These are phyloP conservation scores for Campopleginae sp. DNA, from an alignment of 2,888 invertebrate genomes.

Conservation along the genomic window DNA sequence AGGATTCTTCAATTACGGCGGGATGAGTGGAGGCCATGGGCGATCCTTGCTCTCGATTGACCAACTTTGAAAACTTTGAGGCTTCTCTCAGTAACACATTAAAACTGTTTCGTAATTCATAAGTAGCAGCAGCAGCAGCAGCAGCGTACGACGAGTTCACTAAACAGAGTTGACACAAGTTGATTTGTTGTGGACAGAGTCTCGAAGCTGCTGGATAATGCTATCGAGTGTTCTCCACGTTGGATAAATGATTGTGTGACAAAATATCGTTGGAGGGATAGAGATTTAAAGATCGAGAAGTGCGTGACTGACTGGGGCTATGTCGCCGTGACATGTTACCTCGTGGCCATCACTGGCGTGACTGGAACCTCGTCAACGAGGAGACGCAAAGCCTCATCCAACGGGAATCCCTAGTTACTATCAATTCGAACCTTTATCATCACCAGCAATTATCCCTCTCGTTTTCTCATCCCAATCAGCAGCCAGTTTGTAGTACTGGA, in stretches of 20 bases:
- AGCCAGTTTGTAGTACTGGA: constrained; percentile 45
- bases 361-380: constrained; percentile 76
- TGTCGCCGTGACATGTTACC: constrained; percentile 83
- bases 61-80: constrained; percentile 58
- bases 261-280: not conserved
- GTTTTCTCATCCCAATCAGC: constrained; percentile 62
- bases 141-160: constrained; percentile 11
- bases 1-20: constrained; percentile 37
- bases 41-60: constrained; percentile 39
- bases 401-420: constrained; percentile 44
- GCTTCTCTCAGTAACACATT: constrained; percentile 46
- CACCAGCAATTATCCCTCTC: constrained; percentile 57
- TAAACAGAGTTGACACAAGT: constrained; percentile 24
- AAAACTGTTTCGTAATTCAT: constrained; percentile 58
- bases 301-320: constrained; percentile 70
- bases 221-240: not conserved
- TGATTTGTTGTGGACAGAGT: not conserved
- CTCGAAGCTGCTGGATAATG: constrained; percentile 11
- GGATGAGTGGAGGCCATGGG: constrained; percentile 47
- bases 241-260: constrained; percentile 6
- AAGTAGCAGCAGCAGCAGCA: constrained; percentile 38
- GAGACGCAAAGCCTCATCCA: constrained; percentile 61
- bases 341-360: constrained; percentile 79
- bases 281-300: constrained; percentile 13
- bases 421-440: constrained; percentile 51